Percentiles rank a stretch among this genome's conserved stretches.
These are phyloP conservation scores for Biston betularia DNA, from an alignment of 2,888 invertebrate genomes.

Conservation along the genomic window DNA sequence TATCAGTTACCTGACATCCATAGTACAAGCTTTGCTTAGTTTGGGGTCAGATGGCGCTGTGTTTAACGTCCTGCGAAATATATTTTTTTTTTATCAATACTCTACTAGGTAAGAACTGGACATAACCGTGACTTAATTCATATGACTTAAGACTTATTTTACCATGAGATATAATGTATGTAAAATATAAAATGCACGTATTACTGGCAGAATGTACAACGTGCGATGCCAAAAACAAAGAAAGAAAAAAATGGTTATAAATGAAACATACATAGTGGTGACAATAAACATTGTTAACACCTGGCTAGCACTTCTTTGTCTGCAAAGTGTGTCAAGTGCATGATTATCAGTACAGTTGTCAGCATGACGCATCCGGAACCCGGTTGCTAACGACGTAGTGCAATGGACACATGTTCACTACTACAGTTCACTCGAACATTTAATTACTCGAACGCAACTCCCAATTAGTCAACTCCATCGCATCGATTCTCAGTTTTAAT, in stretches of 20 bases:
- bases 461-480: slow-evolving; percentile 19
- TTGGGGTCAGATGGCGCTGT: no score
- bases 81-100: no score
- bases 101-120: no score
- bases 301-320: slow-evolving; percentile 40
- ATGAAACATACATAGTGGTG: not conserved
- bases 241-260: not conserved
- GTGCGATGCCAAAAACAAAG: no score
- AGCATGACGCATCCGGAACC: slow-evolving; percentile 34
- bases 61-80: no score
- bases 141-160: no score
- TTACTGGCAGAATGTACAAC: no score
- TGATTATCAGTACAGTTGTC: slow-evolving; percentile 27
- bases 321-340: slow-evolving; percentile 44
- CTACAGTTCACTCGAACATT: slow-evolving; percentile 10
- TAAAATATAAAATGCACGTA: no score
- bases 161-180: no score
- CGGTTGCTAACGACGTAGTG: slow-evolving; percentile 33
- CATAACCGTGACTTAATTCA: no score
- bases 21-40: no score
- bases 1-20: no score
- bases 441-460: slow-evolving; percentile 23
- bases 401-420: slow-evolving; percentile 30
- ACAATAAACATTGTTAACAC: not conserved
- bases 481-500: slow-evolving; percentile 25